These are phyloP conservation scores for Centropristis striata DNA, from an alignment of 2,113 vertebrate species.

Conservation along the genomic window DNA sequence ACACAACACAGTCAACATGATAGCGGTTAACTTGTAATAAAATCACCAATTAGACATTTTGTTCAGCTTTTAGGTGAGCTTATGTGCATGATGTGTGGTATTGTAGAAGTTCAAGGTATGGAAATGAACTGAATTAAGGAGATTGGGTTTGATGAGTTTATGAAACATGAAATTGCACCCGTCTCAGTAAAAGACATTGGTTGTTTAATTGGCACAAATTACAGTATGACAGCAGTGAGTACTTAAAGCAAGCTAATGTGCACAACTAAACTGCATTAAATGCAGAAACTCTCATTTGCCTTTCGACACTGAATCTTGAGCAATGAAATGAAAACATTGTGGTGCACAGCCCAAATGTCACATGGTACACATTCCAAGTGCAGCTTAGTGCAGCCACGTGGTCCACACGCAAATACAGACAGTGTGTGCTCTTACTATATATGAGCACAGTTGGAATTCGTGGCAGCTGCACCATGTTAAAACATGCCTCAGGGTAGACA, in stretches of 20 bases:
- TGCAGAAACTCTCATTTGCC: not conserved
- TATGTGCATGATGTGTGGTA: not conserved
- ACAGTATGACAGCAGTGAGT: not conserved
- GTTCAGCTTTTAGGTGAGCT: constrained; percentile 36
- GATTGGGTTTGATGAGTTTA: not conserved
- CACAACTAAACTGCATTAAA: not conserved
- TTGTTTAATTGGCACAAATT: constrained; percentile 6
- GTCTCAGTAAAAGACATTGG: not conserved
- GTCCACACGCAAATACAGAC: not conserved
- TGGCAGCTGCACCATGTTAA: constrained; percentile 22
- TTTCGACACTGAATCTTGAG: not conserved
- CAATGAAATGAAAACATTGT: constrained; percentile 11
- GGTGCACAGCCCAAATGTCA: not conserved
- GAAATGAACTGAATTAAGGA: constrained; percentile 14
- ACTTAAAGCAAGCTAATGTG: not conserved
- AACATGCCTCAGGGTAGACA: constrained; percentile 40
- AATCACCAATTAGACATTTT: constrained; percentile 53
- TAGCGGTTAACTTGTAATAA: constrained; percentile 63
- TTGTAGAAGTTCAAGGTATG: not conserved
- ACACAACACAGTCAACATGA: constrained; percentile 44
- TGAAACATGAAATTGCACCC: not conserved
- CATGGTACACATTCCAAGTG: not conserved
- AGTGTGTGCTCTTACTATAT: constrained; percentile 6
- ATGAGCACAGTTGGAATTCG: constrained; percentile 23
- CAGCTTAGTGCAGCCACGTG: not conserved